Base-by-base conservation (phyloP, 1,140 invertebrate species). In the Theocolax elegans region DNA sequence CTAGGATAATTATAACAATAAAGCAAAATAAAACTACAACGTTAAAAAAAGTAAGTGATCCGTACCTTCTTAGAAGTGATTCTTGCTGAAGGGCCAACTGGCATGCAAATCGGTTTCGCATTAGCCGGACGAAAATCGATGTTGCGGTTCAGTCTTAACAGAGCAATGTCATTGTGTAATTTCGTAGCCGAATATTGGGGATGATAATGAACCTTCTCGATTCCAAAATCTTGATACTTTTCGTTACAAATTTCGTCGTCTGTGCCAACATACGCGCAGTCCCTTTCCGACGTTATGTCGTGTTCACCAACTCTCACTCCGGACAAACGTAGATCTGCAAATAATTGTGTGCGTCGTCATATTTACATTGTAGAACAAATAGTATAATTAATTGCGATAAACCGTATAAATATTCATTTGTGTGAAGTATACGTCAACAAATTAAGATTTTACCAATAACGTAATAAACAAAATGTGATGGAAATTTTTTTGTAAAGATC, bases 231-330 rank as follows among this genome's bases (percentile, higher is more conserved):
- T 83, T 91, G 87, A 27, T 87, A 85, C 53, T 78, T 84, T 10
- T 88, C 87, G 2, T 88, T 85, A 70, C 91, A 92, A n/a, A 80
- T 75, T 25, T 79, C 38, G 31, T 83, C 81, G 0, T 72, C 15
- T 1, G 81, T 84, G 0, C 80, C 70, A 1, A 80, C 72, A 1
- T 83, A 77, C 68, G 89, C 88, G 74, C 91, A 93, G 71, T 93
- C 91, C 0, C 78, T 81, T 40, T 88, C 84, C 0, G 78, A 87
- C 19, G 75, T 78, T 0, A 89, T 79, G 71, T 92, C 87, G 72
- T 92, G 87, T 58, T 93, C 91, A 9, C 91, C 91, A 1, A 92
- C 79, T 44, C 91, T 80, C 0, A 91, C 88, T 19, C 85, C 85
- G 9, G 63, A 17, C 23, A 83, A 40, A 25, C 23, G 40, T 54